These are phyloP conservation scores for Leptopterna dolabrata DNA, from an alignment of 2,888 invertebrate species.

Conservation along the genomic window DNA sequence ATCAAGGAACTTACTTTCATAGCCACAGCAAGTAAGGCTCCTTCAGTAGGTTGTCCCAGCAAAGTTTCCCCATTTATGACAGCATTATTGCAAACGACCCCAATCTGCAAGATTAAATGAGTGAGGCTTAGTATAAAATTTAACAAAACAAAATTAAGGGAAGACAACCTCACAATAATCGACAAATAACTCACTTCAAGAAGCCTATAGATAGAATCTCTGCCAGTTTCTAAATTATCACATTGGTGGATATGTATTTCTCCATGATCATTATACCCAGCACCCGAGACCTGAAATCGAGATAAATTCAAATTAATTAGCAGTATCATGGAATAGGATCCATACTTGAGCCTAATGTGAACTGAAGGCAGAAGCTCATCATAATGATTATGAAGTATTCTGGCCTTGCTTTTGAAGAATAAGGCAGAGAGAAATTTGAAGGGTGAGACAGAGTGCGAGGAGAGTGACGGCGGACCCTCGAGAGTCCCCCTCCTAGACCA, in stretches of 20 bases:
- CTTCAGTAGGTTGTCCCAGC: conserved; percentile 97
- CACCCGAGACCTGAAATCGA: conserved; percentile 75
- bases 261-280: conserved; percentile 90
- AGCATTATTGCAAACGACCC: conserved; percentile 96
- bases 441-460: too few relatives aligned
- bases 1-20: conserved; percentile 76
- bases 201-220: conserved; percentile 80
- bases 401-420: too few relatives aligned
- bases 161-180: too few relatives aligned
- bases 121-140: background rate
- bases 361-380: too few relatives aligned
- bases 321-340: too few relatives aligned
- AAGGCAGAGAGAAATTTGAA: too few relatives aligned
- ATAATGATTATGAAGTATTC: too few relatives aligned
- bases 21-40: conserved; percentile 91
- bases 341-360: too few relatives aligned
- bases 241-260: conserved; percentile 84
- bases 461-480: too few relatives aligned
- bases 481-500: too few relatives aligned
- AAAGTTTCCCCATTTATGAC: conserved; percentile 85
- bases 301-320: too few relatives aligned
- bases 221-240: conserved; percentile 79
- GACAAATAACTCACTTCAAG: conserved; percentile 77
- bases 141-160: too few relatives aligned
- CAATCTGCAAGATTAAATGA: conserved; percentile 70